Conservation (phyloP, 1,140 invertebrate species). For the Papilio polyxenes region DNA sequence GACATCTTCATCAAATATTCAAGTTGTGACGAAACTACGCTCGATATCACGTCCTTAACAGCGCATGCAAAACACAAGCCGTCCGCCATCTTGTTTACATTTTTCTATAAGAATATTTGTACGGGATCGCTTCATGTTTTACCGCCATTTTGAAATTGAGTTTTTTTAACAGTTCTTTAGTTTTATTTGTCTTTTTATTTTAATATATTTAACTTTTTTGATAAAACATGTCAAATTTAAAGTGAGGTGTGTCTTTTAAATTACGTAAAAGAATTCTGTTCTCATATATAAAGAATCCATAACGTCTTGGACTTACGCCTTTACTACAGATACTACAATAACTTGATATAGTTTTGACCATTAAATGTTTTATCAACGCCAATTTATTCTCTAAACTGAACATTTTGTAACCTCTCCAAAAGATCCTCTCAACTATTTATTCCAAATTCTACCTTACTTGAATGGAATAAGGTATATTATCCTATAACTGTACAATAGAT, state of each 20-base stretch:
- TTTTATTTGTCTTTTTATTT: too few relatives aligned
- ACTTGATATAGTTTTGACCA: slow-evolving; percentile 3
- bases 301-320: background rate
- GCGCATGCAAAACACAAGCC: slow-evolving; percentile 30
- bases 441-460: background rate
- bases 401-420: slow-evolving; percentile 9
- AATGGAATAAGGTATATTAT: background rate
- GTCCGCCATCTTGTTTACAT: slow-evolving; percentile 35
- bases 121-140: background rate
- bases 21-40: slow-evolving; percentile 27
- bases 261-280: background rate
- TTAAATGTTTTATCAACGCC: slow-evolving; percentile 22
- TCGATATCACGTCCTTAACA: slow-evolving; percentile 34
- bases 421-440: background rate
- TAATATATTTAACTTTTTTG: too few relatives aligned
- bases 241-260: background rate
- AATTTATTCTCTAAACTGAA: slow-evolving; percentile 20
- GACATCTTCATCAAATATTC: slow-evolving; percentile 34
- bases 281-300: too few relatives aligned
- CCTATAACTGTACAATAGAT: background rate
- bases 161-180: background rate
- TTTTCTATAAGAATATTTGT: slow-evolving; percentile 29
- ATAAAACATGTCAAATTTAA: background rate
- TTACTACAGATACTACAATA: background rate
- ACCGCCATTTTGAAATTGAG: background rate